phyloP scores from a whole-genome alignment of 1,140 invertebrate species.

The Bactericera cockerelli region DNA sequence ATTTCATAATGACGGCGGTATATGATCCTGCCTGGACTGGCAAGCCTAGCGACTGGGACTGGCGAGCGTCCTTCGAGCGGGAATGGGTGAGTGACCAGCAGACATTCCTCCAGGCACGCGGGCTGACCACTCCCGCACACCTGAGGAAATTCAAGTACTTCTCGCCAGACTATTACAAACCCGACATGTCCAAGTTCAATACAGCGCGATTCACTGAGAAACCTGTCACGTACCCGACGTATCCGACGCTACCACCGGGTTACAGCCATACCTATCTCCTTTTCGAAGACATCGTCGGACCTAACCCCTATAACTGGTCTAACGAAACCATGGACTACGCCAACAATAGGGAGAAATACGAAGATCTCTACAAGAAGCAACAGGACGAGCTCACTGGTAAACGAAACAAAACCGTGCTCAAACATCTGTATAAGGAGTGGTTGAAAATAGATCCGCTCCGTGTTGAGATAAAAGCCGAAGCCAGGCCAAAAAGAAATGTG shows the following conservation, averaged over 20 bases:
- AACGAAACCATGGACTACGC: neutral
- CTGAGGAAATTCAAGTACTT: conserved; percentile 1
- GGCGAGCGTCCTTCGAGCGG: neutral
- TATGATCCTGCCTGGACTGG: neutral
- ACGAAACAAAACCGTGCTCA: neutral
- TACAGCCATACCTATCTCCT: neutral
- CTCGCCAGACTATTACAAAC: neutral
- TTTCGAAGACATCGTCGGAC: neutral
- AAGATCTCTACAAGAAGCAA: neutral
- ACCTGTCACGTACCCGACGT: neutral
- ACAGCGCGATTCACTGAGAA: neutral
- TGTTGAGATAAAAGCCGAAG: too few relatives aligned
- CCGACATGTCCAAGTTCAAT: neutral
- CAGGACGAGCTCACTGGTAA: neutral
- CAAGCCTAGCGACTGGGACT: neutral
- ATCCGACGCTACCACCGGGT: neutral
- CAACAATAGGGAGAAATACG: neutral
- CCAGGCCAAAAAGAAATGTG: neutral
- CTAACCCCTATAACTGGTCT: neutral
- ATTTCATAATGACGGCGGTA: too few relatives aligned
- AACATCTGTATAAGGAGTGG: neutral
- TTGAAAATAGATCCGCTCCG: neutral
- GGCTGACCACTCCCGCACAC: neutral
- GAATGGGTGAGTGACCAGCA: neutral
- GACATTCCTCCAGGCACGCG: neutral